These are phyloP conservation scores for Crocuta crocuta DNA, from an alignment of 2,113 vertebrate genomes.

Conservation along the genomic window DNA sequence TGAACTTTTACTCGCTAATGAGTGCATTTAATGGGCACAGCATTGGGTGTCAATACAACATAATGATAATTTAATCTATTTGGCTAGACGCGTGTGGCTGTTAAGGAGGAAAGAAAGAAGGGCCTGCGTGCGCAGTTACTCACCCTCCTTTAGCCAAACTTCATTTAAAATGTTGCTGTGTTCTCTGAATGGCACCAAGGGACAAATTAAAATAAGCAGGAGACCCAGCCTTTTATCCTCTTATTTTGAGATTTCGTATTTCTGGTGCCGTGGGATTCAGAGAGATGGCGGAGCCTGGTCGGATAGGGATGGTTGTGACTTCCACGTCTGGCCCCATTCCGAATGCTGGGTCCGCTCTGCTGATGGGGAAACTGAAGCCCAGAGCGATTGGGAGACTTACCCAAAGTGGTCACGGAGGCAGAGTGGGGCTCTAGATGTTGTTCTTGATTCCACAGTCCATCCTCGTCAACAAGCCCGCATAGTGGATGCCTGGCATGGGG, in stretches of 20 bases:
- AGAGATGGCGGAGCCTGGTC: background rate
- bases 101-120: conserved; percentile 19
- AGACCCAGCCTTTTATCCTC: background rate
- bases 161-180: conserved; percentile 50
- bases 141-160: conserved; percentile 55
- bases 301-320: background rate
- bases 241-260: conserved; percentile 21
- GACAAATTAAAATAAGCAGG: conserved; percentile 17
- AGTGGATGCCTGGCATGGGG: background rate
- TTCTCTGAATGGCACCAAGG: conserved; percentile 16
- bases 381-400: background rate
- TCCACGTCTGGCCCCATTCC: background rate
- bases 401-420: background rate
- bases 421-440: background rate
- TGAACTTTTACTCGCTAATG: conserved; percentile 26
- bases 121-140: conserved; percentile 20
- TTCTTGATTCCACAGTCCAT: background rate
- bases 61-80: conserved; percentile 60
- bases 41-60: background rate
- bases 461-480: background rate
- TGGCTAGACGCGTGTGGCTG: conserved; percentile 52
- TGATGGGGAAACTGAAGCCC: background rate
- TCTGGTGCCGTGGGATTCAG: background rate
- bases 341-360: background rate
- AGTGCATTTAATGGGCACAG: background rate